Evolutionary conservation across 2,797 vertebrate genomes (phyloP), one percentile per base, ranked within the genome.

Genomic region (Diceros bicornis): DNA sequence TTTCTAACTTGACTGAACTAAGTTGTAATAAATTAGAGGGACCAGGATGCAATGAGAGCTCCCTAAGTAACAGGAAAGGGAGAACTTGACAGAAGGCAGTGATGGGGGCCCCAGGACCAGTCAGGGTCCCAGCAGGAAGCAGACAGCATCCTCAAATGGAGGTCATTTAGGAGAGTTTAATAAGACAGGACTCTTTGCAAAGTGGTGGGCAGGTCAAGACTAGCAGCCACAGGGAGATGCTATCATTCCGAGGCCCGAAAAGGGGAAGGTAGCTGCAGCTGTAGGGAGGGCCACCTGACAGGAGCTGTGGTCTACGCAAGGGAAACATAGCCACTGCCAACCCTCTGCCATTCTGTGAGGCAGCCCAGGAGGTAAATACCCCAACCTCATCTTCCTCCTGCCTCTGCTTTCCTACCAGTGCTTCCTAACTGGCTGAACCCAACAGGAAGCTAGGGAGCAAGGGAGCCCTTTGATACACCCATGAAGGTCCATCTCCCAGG

Each of bases 201-300:
- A 61, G 55, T 12, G 34, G 20, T 17, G 37, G 7, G 32, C 41
- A 68, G 59, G 21, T 23, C 27, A 83, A 85, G 34, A 27, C 52
- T 6, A 16, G 64, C 17, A 17, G 44, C 61, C 71, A 18, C 25
- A 41, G 29, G 29, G 47, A 82, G 57, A 55, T 4, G 37, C 16
- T 7, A 16, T 20, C 59, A 32, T 12, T 27, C 44, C 27, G 4
- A 23, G 32, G 10, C 25, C 68, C 1, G 0, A 34, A 82, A 44
- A 52, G 23, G 10, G 27, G 61, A n/a, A 32, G 75, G 37, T 13
- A 29, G 18, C 20, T 61, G 25, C 9, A 44, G 23, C 47, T 20
- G 21, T 25, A 0, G 2, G 12, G 18, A 20, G 11, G 32, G 7
- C 29, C 32, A 2, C 7, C n/a, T 10, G 37, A 1, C 23, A 17